phyloP scores from a whole-genome alignment of 2,113 vertebrate genomes.

The Acanthochromis polyacanthus region DNA sequence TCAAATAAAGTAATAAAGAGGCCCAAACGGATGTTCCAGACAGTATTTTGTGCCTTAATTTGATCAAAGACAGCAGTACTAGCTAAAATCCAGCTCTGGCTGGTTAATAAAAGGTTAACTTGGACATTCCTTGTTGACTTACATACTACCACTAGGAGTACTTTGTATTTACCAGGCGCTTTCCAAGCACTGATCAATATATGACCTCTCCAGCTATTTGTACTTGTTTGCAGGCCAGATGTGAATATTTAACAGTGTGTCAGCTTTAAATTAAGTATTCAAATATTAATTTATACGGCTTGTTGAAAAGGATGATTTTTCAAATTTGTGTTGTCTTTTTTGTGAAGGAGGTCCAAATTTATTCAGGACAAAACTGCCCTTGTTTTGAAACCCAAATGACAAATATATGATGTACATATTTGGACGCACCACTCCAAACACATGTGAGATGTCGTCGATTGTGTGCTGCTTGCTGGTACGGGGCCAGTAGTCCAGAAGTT shows the following conservation, averaged over 20 bases:
- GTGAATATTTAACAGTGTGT: background rate
- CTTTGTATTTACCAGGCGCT: too few relatives aligned
- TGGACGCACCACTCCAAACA: conserved; percentile 91
- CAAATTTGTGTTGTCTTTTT: background rate
- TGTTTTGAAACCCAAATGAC: background rate
- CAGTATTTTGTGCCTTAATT: too few relatives aligned
- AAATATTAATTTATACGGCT: background rate
- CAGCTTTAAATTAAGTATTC: conserved; percentile 12
- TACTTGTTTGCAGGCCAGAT: background rate
- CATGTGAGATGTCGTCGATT: conserved; percentile 90
- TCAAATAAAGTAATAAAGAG: too few relatives aligned
- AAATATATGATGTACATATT: background rate
- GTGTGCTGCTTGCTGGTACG: conserved; percentile 89
- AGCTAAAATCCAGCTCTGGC: too few relatives aligned
- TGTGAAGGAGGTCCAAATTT: background rate
- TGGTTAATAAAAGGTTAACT: too few relatives aligned
- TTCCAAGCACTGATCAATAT: too few relatives aligned
- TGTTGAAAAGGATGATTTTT: background rate
- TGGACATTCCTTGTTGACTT: too few relatives aligned
- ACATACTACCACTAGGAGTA: too few relatives aligned
- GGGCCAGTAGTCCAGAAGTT: conserved; percentile 94
- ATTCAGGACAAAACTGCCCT: background rate
- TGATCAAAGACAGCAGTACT: too few relatives aligned
- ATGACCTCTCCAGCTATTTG: too few relatives aligned
- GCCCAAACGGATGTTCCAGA: too few relatives aligned